phyloP scores from a whole-genome alignment of 1,140 invertebrate species.

The Heliconius hewitsoni region DNA sequence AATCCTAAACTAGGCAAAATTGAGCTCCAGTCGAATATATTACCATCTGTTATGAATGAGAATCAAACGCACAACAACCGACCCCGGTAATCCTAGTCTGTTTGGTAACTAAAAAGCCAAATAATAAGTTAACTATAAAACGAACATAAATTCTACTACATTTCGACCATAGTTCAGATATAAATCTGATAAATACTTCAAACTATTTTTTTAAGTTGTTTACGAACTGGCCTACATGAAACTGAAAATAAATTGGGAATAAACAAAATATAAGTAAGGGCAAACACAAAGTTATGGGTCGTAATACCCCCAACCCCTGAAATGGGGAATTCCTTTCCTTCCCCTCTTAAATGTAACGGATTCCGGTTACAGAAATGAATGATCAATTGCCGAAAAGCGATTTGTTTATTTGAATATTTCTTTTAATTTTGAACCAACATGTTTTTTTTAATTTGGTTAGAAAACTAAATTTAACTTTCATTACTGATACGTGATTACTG shows the following conservation, averaged over 20 bases:
- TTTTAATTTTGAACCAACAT: neutral
- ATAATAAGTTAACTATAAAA: no score
- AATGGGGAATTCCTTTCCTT: neutral
- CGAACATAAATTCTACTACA: neutral
- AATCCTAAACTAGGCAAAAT: no score
- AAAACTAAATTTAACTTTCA: neutral
- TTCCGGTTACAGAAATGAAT: slow-evolving; percentile 2
- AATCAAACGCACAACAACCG: no score
- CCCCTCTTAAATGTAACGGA: neutral
- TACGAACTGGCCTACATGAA: slow-evolving; percentile 8
- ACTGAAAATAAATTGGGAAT: slow-evolving; percentile 5
- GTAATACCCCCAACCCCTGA: neutral
- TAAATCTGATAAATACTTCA: neutral
- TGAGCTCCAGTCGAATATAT: no score
- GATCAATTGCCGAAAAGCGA: neutral
- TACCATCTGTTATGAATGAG: no score
- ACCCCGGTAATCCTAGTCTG: no score
- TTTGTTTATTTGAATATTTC: neutral
- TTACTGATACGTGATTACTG: neutral
- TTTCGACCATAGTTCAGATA: neutral
- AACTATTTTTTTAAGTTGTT: neutral
- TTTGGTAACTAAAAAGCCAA: no score
- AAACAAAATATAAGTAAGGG: slow-evolving; percentile 16
- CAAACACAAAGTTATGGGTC: slow-evolving; percentile 4
- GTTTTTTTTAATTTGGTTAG: neutral